phyloP scores from a whole-genome alignment of 2,888 invertebrate species.

The Pseudoips prasinana region DNA sequence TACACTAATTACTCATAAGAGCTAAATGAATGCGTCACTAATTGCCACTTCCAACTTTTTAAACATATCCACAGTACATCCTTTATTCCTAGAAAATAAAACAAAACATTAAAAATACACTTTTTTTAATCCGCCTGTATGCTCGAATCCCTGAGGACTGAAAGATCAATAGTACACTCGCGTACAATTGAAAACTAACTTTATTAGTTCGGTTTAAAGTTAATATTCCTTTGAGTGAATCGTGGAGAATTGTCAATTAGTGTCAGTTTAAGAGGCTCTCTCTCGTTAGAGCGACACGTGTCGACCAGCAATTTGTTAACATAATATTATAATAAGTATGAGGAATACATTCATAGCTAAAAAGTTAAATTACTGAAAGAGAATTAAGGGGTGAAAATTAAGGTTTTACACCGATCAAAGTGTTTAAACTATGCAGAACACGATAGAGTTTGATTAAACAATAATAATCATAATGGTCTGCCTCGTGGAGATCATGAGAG shows the following conservation, averaged over 20 bases:
- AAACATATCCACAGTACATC: constrained; percentile 8
- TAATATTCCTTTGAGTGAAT: constrained; percentile 26
- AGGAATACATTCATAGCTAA: background rate
- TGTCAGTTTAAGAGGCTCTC: constrained; percentile 43
- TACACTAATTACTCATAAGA: too few species aligned
- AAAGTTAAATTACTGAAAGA: too few species aligned
- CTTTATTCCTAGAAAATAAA: constrained; percentile 18
- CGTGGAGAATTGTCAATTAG: constrained; percentile 55
- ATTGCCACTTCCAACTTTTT: too few species aligned
- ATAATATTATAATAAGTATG: constrained; percentile 29
- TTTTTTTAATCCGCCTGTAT: constrained; percentile 49
- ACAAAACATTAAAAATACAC: constrained; percentile 20
- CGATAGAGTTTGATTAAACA: background rate
- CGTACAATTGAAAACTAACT: constrained; percentile 27
- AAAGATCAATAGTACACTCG: constrained; percentile 42
- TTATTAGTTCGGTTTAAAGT: constrained; percentile 27
- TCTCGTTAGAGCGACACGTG: constrained; percentile 41
- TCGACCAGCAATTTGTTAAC: constrained; percentile 26
- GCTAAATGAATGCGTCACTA: too few species aligned
- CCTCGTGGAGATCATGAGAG: too few species aligned
- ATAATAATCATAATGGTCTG: background rate
- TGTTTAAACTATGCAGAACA: background rate
- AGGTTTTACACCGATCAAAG: background rate
- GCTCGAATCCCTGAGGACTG: constrained; percentile 44
- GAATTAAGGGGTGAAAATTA: too few species aligned